Evolutionary conservation across 2,797 vertebrate species (phyloP).

Genomic region (Tinamus major): DNA sequence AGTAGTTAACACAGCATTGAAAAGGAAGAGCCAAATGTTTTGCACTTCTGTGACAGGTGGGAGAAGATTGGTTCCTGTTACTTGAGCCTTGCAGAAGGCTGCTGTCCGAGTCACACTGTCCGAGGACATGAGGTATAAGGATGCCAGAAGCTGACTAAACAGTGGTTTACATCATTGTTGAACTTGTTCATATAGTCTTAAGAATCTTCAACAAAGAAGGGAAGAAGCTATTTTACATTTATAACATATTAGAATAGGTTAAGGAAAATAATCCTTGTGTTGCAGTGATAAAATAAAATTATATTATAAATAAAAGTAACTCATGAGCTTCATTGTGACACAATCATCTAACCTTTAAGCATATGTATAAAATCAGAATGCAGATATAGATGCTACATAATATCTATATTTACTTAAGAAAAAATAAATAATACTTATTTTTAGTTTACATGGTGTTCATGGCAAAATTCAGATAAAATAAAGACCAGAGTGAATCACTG

Average conservation of each 20-base stretch:
- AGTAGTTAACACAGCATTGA: neutral
- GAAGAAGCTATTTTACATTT: neutral
- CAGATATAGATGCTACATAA: neutral
- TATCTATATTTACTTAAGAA: neutral
- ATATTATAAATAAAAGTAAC: neutral
- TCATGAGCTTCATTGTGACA: neutral
- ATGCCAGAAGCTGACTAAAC: fast-evolving
- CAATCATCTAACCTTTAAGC: neutral
- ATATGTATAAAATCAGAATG: neutral
- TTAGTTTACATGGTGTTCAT: neutral
- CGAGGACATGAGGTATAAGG: neutral
- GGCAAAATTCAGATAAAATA: neutral
- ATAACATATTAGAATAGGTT: neutral
- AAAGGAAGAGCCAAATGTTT: neutral
- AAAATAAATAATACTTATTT: neutral
- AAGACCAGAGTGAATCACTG: neutral
- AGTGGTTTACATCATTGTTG: neutral
- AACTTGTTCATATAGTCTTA: neutral
- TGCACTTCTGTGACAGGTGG: neutral
- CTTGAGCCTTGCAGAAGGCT: neutral
- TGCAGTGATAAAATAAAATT: neutral
- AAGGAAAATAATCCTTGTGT: neutral
- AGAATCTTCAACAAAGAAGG: neutral
- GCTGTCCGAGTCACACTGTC: neutral
- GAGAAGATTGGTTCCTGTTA: neutral